Evolutionary conservation across 92 coral and sea anemone species (phyloP), one percentile per base, ranked within the genome.

Genomic region (Zoanthus gigantus): DNA sequence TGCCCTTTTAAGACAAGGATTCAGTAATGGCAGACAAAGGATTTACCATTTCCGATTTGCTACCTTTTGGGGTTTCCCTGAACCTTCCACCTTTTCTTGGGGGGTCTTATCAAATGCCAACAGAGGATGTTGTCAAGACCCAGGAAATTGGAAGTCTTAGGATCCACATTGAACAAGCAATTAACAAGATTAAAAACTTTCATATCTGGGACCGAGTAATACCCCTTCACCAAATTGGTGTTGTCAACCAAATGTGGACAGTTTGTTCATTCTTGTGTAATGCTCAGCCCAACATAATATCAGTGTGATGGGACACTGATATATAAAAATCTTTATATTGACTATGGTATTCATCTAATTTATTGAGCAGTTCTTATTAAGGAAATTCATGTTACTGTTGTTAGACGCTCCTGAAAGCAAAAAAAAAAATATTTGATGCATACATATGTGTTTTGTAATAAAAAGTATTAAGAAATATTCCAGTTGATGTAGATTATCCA

Each of bases 11-110:
- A 18, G n/a, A 18, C 58, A 45, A 75, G 2, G 63, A 75, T 60
- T 75, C 79, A 2, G 58, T 75, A 16, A 75, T 75, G 79, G 79
- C 79, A 29, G 79, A 75, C 79, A 75, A 75, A 74, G 78, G 78
- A 23, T 74, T 74, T 31, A 74, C 78, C 6, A 74, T 74, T n/a
- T 57, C 44, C 30, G 78, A 74, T 46, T 45, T 74, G 78, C 56
- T 74, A 30, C 78, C 78, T 14, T 18, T 74, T 16, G 54, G 63
- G 15, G 79, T 75, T 11, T 75, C 79, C 31, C 79, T 75, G 57
- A 75, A 75, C 23, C n/a, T 53, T 50, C 28, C 79, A 61, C 79
- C 79, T 45, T 75, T 75, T 31, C 60, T 75, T 23, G 79, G 79
- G 10, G 60, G 60, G 11, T 75, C 79, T 28, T 29, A 9, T 23